Percentiles rank a stretch among this genome's conserved stretches.
These are phyloP conservation scores for Andrena fulva DNA, from an alignment of 2,888 invertebrate genomes.

Conservation along the genomic window DNA sequence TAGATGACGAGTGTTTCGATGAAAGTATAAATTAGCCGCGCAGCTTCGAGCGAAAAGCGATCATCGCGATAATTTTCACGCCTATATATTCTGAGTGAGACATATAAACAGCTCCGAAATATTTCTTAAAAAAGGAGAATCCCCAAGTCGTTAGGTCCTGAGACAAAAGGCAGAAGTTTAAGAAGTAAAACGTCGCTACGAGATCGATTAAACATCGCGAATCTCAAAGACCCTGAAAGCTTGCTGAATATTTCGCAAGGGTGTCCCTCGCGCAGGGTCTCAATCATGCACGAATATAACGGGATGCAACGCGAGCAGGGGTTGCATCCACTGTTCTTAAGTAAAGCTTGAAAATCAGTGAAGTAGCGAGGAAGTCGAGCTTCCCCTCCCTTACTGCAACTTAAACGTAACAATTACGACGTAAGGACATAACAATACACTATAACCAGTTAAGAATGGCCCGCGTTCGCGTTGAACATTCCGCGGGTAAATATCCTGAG, in stretches of 20 bases:
- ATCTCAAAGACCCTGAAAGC: slow-evolving; percentile 11
- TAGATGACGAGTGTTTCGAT: slow-evolving; percentile 32
- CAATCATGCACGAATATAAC: slow-evolving; percentile 11
- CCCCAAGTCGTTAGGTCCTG: slow-evolving; percentile 43
- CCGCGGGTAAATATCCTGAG: background rate
- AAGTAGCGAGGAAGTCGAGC: slow-evolving; percentile 21
- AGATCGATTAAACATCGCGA: slow-evolving; percentile 42
- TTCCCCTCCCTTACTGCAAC: slow-evolving; percentile 13
- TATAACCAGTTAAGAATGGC: slow-evolving; percentile 14
- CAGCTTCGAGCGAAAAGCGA: background rate
- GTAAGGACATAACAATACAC: slow-evolving; percentile 23
- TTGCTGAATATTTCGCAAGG: slow-evolving; percentile 4
- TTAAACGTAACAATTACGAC: slow-evolving; percentile 40
- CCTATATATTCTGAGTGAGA: too few species aligned
- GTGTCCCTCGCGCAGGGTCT: background rate
- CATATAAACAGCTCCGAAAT: background rate
- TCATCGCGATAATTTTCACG: background rate
- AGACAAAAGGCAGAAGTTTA: slow-evolving; percentile 53
- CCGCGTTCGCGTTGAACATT: slow-evolving; percentile 12
- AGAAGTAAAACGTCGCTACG: slow-evolving; percentile 39
- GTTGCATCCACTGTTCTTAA: slow-evolving; percentile 31
- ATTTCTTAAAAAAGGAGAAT: background rate
- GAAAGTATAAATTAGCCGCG: slow-evolving; percentile 16
- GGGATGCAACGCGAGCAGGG: slow-evolving; percentile 25
- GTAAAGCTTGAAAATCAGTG: slow-evolving; percentile 59